Conservation (phyloP, 2,113 vertebrate genomes). For the Cyprinodon brontotheroides region DNA sequence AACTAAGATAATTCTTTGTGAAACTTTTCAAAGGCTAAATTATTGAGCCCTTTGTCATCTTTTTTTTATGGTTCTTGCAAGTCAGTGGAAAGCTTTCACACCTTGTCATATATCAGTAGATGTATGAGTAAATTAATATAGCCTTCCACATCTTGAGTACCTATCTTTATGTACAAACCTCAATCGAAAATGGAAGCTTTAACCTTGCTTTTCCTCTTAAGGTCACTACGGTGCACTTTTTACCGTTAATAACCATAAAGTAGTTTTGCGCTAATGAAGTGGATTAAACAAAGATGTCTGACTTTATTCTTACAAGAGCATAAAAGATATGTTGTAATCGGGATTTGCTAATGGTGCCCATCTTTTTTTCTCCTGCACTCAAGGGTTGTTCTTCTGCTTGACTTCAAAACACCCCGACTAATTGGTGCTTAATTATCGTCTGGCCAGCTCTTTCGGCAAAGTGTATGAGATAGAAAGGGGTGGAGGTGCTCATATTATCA, state of each 20-base stretch:
- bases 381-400: slow-evolving; percentile 8
- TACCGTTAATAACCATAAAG: background rate
- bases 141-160: slow-evolving; percentile 8
- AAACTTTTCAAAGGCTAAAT: background rate
- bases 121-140: slow-evolving; percentile 20
- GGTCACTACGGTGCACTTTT: slow-evolving; percentile 1
- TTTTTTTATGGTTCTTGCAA: slow-evolving; percentile 1
- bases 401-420: slow-evolving; percentile 19
- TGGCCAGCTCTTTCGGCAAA: slow-evolving; percentile 11
- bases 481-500: slow-evolving; percentile 39
- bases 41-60: background rate
- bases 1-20: background rate
- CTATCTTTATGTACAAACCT: background rate
- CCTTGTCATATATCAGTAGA: slow-evolving; percentile 4
- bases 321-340: background rate
- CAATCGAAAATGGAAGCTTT: slow-evolving; percentile 6
- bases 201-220: slow-evolving; percentile 6
- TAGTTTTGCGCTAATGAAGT: slow-evolving; percentile 10
- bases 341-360: slow-evolving; percentile 11
- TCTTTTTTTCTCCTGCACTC: slow-evolving; percentile 21
- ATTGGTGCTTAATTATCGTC: slow-evolving; percentile 29
- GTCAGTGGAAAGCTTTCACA: slow-evolving; percentile 1
- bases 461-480: slow-evolving; percentile 16
- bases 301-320: slow-evolving; percentile 14
- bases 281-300: slow-evolving; percentile 4